A percentile compares a stretch with the other conserved stretches of the same genome.
phyloP scores from a whole-genome alignment of 1,140 invertebrate genomes.

The Chironomus tepperi region DNA sequence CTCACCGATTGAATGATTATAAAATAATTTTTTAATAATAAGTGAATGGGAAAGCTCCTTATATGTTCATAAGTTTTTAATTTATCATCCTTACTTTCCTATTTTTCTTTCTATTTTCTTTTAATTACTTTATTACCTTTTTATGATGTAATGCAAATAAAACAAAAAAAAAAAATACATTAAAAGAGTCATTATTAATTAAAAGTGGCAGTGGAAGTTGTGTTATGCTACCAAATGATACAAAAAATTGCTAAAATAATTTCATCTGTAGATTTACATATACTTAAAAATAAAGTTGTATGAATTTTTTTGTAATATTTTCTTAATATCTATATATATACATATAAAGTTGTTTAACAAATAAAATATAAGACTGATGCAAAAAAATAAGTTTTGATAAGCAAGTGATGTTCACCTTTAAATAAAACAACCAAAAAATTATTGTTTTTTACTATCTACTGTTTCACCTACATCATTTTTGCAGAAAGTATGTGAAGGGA shows the following conservation, averaged over 20 bases:
- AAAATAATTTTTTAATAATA: background rate
- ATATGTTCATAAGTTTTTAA: background rate
- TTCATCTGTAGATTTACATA: slow-evolving; percentile 5
- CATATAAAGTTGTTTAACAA: slow-evolving; percentile 16
- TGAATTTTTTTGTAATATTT: background rate
- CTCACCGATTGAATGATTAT: slow-evolving; percentile 15
- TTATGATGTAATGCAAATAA: slow-evolving; percentile 8
- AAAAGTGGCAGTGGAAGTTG: background rate
- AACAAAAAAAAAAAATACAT: too few relatives aligned
- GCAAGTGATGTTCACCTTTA: slow-evolving; percentile 20
- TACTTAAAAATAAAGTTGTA: background rate
- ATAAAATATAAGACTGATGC: slow-evolving; percentile 2
- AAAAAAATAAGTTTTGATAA: background rate
- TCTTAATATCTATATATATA: background rate
- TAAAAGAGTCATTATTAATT: background rate
- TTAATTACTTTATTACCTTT: background rate
- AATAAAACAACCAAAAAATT: background rate
- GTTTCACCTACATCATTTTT: slow-evolving; percentile 17
- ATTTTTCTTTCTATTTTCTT: background rate
- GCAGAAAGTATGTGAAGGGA: background rate
- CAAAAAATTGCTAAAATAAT: slow-evolving; percentile 1
- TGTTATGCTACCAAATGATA: slow-evolving; percentile 13
- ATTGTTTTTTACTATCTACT: background rate
- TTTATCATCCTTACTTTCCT: background rate
- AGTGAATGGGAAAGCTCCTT: slow-evolving; percentile 6